These are phyloP conservation scores for Paraescarpia echinospica DNA, from an alignment of 1,140 invertebrate genomes.

Conservation along the genomic window DNA sequence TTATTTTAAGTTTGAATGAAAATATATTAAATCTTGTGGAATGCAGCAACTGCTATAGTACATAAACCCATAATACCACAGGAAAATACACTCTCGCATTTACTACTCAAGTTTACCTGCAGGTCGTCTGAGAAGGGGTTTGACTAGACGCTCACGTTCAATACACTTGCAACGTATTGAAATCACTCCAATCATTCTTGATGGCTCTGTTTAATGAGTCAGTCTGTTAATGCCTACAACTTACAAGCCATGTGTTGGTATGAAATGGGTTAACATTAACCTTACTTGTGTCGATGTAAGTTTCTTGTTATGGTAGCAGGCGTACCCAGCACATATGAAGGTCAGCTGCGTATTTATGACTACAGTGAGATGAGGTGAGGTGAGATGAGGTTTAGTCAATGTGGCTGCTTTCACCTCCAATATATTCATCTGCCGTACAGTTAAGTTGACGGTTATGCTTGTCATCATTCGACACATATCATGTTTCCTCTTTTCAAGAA, in stretches of 20 bases:
- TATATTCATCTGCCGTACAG: not conserved
- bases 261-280: not conserved
- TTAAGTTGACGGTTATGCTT: not conserved
- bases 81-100: not conserved
- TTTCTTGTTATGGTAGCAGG: not conserved
- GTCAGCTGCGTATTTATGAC: not conserved
- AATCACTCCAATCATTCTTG: not conserved
- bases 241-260: not conserved
- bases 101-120: not conserved
- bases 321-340: not conserved
- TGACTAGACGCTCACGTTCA: not conserved
- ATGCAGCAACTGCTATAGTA: too few relatives aligned
- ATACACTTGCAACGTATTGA: not conserved
- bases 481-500: not conserved
- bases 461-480: not conserved
- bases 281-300: not conserved
- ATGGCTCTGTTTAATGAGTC: too few relatives aligned
- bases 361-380: not conserved
- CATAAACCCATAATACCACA: not conserved
- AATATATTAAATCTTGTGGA: too few relatives aligned
- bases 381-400: not conserved
- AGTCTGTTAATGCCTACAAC: not conserved
- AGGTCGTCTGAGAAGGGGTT: not conserved
- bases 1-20: too few relatives aligned
- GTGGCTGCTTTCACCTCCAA: not conserved